Evolutionary conservation across 2,888 invertebrate species (phyloP).

Genomic region (Tuberolachnus salignus): DNA sequence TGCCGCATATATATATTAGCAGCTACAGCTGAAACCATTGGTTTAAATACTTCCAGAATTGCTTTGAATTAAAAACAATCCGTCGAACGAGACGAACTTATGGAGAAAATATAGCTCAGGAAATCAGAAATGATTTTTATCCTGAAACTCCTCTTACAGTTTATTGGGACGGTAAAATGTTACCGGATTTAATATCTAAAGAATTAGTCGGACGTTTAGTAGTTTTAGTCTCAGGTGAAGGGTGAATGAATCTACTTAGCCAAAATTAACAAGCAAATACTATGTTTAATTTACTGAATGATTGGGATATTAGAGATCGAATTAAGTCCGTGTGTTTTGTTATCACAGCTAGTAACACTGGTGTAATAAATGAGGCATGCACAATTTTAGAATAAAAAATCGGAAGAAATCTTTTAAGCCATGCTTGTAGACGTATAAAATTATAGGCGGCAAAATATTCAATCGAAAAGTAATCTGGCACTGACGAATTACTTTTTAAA

Average conservation of each 20-base stretch:
- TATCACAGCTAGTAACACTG: not conserved
- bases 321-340: conserved; percentile 10
- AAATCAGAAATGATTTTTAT: no score
- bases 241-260: not conserved
- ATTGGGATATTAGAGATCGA: conserved; percentile 2
- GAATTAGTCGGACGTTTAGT: no score
- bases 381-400: no score
- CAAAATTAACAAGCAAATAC: not conserved
- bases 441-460: not conserved
- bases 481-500: no score
- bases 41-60: not conserved
- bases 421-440: no score
- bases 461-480: no score
- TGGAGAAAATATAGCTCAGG: not conserved
- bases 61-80: conserved; percentile 10
- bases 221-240: no score
- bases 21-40: conserved; percentile 14
- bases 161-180: no score
- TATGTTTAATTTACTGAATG: not conserved
- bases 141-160: no score
- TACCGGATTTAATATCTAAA: no score
- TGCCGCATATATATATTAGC: conserved; percentile 22
- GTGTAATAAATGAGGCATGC: not conserved
- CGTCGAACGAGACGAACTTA: not conserved
- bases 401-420: no score